phyloP scores from a whole-genome alignment of 1,140 invertebrate genomes.

The Hyles vespertilio region DNA sequence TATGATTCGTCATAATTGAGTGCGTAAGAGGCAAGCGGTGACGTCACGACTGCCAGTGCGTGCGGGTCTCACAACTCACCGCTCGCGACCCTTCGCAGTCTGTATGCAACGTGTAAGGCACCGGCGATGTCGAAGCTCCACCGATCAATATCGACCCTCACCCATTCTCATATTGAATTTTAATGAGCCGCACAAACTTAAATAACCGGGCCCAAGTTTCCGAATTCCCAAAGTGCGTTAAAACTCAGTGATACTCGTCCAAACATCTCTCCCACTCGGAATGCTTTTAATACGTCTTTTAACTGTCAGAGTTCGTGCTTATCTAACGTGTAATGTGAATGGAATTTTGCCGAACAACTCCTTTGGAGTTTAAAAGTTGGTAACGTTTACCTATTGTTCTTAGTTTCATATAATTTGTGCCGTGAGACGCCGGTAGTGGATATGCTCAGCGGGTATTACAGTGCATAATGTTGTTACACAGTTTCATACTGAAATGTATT shows the following conservation, averaged over 20 bases:
- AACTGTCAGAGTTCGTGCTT: conserved; percentile 31
- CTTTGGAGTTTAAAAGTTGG: conserved; percentile 18
- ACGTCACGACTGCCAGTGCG: too few species aligned
- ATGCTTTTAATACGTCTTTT: conserved; percentile 30
- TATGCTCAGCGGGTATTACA: too few species aligned
- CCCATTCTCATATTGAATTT: conserved; percentile 34
- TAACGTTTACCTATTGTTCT: conserved; percentile 12
- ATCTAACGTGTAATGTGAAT: conserved; percentile 27
- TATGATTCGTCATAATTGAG: too few species aligned
- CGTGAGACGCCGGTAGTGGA: not conserved
- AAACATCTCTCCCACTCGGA: conserved; percentile 23
- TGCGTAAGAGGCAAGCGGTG: too few species aligned
- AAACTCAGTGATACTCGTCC: conserved; percentile 15
- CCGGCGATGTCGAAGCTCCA: conserved; percentile 18
- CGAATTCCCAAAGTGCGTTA: conserved; percentile 28
- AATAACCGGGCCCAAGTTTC: conserved; percentile 22
- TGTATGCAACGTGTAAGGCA: conserved; percentile 15
- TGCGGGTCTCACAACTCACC: not conserved
- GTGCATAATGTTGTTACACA: too few species aligned
- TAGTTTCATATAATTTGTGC: conserved; percentile 5
- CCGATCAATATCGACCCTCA: conserved; percentile 31
- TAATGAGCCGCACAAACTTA: conserved; percentile 37
- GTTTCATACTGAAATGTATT: too few species aligned
- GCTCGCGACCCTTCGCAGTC: conserved; percentile 2
- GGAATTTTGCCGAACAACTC: conserved; percentile 25